These are phyloP conservation scores for Chiridota heheva DNA, from an alignment of 35 echinoderm and acorn worm species.

Conservation along the genomic window DNA sequence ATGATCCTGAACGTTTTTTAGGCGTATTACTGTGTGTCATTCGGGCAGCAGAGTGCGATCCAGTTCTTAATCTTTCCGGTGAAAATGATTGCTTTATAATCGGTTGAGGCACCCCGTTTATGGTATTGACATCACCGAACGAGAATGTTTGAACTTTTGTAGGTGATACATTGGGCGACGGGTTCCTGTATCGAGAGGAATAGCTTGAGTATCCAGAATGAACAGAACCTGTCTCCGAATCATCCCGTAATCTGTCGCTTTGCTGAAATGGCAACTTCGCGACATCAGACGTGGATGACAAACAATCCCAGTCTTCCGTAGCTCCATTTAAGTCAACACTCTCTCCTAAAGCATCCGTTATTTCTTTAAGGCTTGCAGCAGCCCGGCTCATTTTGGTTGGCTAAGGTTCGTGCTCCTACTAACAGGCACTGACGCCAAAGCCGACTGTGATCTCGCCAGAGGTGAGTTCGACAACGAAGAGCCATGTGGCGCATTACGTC, in stretches of 20 bases:
- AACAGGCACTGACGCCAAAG: not conserved
- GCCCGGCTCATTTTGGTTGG: constrained; percentile 67
- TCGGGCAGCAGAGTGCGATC: not conserved
- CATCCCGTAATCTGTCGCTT: not conserved
- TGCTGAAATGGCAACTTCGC: not conserved
- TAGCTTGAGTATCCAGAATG: not conserved
- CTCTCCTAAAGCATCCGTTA: constrained; percentile 79
- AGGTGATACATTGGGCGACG: constrained; percentile 6
- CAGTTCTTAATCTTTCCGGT: not conserved
- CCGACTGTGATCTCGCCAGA: constrained; percentile 3
- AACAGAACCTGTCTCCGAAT: not conserved
- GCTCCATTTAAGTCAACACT: constrained; percentile 55
- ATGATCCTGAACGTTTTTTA: not conserved
- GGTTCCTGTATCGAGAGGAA: not conserved
- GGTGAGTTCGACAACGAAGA: not conserved
- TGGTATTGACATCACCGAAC: not conserved
- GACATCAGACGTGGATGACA: not conserved
- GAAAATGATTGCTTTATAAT: not conserved
- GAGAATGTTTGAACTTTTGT: not conserved
- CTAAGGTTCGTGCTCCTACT: not conserved
- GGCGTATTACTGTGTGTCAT: not conserved
- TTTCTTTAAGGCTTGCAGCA: constrained; percentile 83
- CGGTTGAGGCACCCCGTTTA: not conserved
- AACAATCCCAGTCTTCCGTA: not conserved
- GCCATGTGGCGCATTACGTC: not conserved